Conservation (phyloP, 2,113 vertebrate species). For the Bostrychus sinensis region DNA sequence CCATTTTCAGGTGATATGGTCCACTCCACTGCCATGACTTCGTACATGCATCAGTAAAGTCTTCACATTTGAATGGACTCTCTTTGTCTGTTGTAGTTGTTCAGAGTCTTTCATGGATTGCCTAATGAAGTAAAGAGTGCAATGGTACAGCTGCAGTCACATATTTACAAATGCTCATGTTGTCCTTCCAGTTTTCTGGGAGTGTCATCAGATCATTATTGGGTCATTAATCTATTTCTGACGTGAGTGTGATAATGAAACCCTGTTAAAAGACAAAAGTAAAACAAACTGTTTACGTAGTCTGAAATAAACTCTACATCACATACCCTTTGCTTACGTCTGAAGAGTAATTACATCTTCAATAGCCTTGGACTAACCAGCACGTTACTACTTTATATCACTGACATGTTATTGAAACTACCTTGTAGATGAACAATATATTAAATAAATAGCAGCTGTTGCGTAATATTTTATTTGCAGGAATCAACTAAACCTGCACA, state of each 20-base stretch:
- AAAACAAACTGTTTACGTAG: neutral
- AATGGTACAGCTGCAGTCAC: neutral
- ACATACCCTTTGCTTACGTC: neutral
- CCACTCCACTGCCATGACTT: constrained; percentile 30
- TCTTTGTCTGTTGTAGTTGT: neutral
- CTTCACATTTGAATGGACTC: neutral
- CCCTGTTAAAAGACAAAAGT: neutral
- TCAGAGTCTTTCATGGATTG: neutral
- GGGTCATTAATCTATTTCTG: neutral
- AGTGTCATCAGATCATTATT: neutral
- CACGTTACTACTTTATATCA: no score
- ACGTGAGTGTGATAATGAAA: neutral
- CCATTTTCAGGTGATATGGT: neutral
- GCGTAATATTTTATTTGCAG: no score
- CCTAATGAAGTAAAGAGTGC: constrained; percentile 1
- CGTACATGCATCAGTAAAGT: neutral
- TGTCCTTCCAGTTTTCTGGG: neutral
- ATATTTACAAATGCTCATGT: neutral
- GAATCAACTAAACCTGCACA: neutral
- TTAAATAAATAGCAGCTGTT: no score
- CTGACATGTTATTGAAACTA: neutral
- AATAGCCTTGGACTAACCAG: neutral
- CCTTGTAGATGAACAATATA: no score
- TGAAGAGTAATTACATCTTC: neutral
- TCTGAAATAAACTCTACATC: neutral